Conservation (phyloP, 2,888 invertebrate genomes). For the Galeruca laticollis region DNA sequence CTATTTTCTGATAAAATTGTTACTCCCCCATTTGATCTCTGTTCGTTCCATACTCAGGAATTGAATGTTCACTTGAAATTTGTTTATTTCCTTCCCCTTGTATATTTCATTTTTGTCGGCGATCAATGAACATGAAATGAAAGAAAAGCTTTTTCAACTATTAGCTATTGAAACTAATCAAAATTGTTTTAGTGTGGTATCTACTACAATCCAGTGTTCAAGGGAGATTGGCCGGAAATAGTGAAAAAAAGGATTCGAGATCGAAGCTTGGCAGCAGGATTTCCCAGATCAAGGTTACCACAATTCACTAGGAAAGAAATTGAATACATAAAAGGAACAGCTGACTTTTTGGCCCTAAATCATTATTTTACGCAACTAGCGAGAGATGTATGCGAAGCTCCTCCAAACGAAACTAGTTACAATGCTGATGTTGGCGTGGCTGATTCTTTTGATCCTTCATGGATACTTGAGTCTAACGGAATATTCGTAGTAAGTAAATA, state of each 20-base stretch:
- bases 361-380: slow-evolving; percentile 73
- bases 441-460: slow-evolving; percentile 12
- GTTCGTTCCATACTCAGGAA: no score
- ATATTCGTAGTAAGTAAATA: slow-evolving; percentile 17
- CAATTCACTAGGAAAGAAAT: slow-evolving; percentile 73
- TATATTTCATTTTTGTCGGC: slow-evolving; percentile 1
- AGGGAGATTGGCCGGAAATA: slow-evolving; percentile 75
- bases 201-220: slow-evolving; percentile 70
- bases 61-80: neutral
- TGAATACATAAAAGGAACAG: slow-evolving; percentile 71
- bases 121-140: no score
- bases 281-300: slow-evolving; percentile 73
- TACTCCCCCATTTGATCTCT: no score
- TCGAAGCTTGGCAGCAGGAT: slow-evolving; percentile 67
- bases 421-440: slow-evolving; percentile 21
- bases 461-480: slow-evolving; percentile 15
- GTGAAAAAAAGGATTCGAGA: slow-evolving; percentile 73
- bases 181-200: slow-evolving; percentile 48
- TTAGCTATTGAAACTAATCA: neutral
- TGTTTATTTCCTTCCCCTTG: neutral
- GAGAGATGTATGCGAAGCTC: slow-evolving; percentile 18
- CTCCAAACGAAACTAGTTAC: slow-evolving; percentile 17
- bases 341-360: slow-evolving; percentile 82
- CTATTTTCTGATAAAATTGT: no score
- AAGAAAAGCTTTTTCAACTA: neutral